Evolutionary conservation across 2,797 vertebrate genomes (phyloP).

Genomic region (Rhodeus uyekii): DNA sequence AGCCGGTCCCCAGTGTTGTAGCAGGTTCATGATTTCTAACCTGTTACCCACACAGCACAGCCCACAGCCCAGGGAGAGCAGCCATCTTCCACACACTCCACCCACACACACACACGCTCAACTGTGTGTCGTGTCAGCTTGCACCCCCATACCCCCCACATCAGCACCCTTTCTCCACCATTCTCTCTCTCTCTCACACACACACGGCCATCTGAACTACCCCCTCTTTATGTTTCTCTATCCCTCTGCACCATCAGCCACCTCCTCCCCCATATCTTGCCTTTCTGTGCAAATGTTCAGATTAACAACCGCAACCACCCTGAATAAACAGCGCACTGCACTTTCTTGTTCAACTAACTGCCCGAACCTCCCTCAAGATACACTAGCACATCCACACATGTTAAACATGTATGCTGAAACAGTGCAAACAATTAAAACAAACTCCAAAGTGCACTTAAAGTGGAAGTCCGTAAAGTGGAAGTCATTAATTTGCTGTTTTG

Average conservation of each 20-base stretch:
- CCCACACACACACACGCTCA: constrained; percentile 60
- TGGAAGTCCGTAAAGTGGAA: background rate
- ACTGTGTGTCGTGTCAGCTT: constrained; percentile 61
- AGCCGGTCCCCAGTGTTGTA: constrained; percentile 57
- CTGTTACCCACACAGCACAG: constrained; percentile 73
- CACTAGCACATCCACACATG: constrained; percentile 39
- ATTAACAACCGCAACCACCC: constrained; percentile 55
- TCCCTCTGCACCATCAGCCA: constrained; percentile 49
- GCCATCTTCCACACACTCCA: constrained; percentile 56
- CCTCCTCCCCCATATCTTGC: constrained; percentile 55
- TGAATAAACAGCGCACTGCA: constrained; percentile 56
- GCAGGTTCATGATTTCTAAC: constrained; percentile 65
- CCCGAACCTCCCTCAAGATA: constrained; percentile 40
- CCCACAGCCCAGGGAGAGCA: constrained; percentile 70
- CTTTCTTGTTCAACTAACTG: constrained; percentile 41
- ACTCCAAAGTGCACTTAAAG: background rate
- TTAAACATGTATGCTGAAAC: constrained; percentile 48
- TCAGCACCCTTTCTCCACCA: constrained; percentile 7
- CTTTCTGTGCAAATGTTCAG: constrained; percentile 52
- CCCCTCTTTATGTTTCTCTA: constrained; percentile 44
- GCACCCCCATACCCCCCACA: constrained; percentile 52
- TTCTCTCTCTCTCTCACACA: background rate
- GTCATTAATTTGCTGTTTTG: background rate
- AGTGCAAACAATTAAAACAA: background rate
- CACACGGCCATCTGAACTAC: constrained; percentile 42